A percentile compares a stretch with the other conserved stretches of the same genome.
Evolutionary conservation across 1,140 invertebrate species (phyloP).

Genomic region (Harpegnathos saltator): DNA sequence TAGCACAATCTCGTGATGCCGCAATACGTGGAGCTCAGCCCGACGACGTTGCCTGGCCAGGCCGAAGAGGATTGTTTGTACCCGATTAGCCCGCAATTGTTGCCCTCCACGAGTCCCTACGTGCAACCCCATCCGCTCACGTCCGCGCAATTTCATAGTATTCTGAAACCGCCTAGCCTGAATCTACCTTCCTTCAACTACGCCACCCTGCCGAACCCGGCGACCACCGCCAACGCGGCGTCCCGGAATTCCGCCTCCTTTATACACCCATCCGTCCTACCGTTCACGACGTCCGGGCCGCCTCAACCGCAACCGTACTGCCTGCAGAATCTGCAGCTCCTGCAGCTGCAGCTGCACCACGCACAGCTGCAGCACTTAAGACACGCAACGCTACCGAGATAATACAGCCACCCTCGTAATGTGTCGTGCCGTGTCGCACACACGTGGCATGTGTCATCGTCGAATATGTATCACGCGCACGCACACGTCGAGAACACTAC

Average conservation of each 20-base stretch:
- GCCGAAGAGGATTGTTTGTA: slow-evolving; percentile 84
- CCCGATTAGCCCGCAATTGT: slow-evolving; percentile 82
- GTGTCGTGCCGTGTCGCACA: slow-evolving; percentile 58
- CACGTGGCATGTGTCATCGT: slow-evolving; percentile 57
- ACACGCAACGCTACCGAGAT: slow-evolving; percentile 81
- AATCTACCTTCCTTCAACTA: slow-evolving; percentile 45
- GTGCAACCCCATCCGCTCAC: slow-evolving; percentile 82
- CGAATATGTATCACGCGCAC: slow-evolving; percentile 56
- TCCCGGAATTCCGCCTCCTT: slow-evolving; percentile 66
- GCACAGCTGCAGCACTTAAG: slow-evolving; percentile 79
- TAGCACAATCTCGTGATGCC: slow-evolving; percentile 84
- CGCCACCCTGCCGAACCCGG: slow-evolving; percentile 11
- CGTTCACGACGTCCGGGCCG: slow-evolving; percentile 45
- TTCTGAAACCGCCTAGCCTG: slow-evolving; percentile 69
- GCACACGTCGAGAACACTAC: slow-evolving; percentile 79
- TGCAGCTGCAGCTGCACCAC: slow-evolving; percentile 75
- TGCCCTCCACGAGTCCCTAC: slow-evolving; percentile 81
- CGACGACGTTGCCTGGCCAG: slow-evolving; percentile 77
- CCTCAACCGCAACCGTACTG: slow-evolving; percentile 61
- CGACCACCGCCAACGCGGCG: slow-evolving; percentile 16
- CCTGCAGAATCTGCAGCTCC: slow-evolving; percentile 78
- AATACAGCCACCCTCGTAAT: slow-evolving; percentile 72
- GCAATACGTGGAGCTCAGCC: slow-evolving; percentile 79
- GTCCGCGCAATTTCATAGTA: slow-evolving; percentile 78
- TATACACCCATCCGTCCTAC: slow-evolving; percentile 66